Evolutionary conservation across 2,113 vertebrate species (phyloP), one percentile per base, ranked within the genome.

Genomic region (Campylomormyrus numenius): DNA sequence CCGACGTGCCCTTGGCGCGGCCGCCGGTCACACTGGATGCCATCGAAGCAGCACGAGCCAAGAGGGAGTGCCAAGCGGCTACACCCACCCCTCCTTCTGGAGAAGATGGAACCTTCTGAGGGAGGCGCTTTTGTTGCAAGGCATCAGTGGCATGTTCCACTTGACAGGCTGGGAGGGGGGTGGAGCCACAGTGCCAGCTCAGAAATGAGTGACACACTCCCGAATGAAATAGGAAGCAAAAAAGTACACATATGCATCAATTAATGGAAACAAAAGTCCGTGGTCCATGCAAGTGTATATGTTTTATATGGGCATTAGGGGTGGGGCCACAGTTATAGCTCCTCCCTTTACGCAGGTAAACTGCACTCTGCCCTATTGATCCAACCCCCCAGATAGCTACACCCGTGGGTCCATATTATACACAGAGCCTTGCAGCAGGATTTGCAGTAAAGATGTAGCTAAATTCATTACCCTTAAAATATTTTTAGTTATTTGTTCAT

Each of bases 31-130:
- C 21, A 15, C 21, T 46, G 88, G 11, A 48, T 70, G 70, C 88
- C 70, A 52, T 46, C 19, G 35, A 88, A 53, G 50, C 74, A 45
- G n/a, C 35, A 35, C 74, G 50, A 19, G 77, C 31, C 27, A 50
- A 35, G 77, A 77, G 80, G 58, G 90, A 91, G 85, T 89, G 89
- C 85, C 66, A 74, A 49, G 90, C 90, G 39, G 50, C 56, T 89
- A 15, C 62, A 66, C 48, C 89, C 83, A 50, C 89, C 58, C 56
- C 77, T 56, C 42, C 31, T 52, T 84, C 87, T 66, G 45, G 58
- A 27, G 53, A 49, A 45, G 85, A 62, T 86, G 83, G 66, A 89
- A 90, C 66, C 24, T 31, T 85, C 62, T 89, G 56, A 13, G 35
- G 46, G 46, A 89, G 89, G 48, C 62, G n/a, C 27, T 35, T 35